Conservation (phyloP, 2,888 invertebrate species). For the Syrphus vitripennis region DNA sequence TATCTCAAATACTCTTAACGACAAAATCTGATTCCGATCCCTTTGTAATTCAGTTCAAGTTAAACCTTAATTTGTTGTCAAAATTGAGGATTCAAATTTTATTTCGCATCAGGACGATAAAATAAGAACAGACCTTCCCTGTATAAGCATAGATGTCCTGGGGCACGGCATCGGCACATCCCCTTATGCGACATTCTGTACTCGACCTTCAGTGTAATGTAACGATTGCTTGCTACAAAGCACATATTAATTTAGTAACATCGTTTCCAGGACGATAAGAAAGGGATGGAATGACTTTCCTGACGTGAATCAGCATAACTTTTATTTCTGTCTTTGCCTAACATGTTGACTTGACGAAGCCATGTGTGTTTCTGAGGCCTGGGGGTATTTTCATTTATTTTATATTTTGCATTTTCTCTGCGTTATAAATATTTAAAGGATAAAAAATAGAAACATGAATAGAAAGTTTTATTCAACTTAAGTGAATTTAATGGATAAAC, state of each 20-base stretch:
- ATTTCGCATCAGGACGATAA: slow-evolving; percentile 45
- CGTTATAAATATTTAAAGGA: not conserved
- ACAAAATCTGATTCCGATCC: slow-evolving; percentile 79
- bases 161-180: slow-evolving; percentile 55
- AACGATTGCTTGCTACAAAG: slow-evolving; percentile 31
- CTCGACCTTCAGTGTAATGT: slow-evolving; percentile 58
- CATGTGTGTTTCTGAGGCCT: slow-evolving; percentile 5
- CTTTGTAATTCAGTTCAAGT: slow-evolving; percentile 75
- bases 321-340: slow-evolving; percentile 2
- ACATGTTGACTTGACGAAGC: slow-evolving; percentile 23
- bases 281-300: slow-evolving; percentile 49
- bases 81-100: slow-evolving; percentile 72
- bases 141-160: slow-evolving; percentile 40
- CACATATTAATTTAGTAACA: slow-evolving; percentile 30
- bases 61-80: slow-evolving; percentile 73
- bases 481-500: slow-evolving; percentile 52
- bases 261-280: slow-evolving; percentile 6
- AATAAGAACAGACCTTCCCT: slow-evolving; percentile 60
- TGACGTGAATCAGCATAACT: slow-evolving; percentile 22
- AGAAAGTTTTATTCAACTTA: slow-evolving; percentile 64
- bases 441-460: slow-evolving; percentile 48
- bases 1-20: slow-evolving; percentile 75
- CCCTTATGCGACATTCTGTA: slow-evolving; percentile 24
- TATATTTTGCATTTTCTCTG: not conserved
- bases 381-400: slow-evolving; percentile 44